These are phyloP conservation scores for Sebastes iracundus DNA, from an alignment of 2,797 vertebrate genomes.

Conservation along the genomic window DNA sequence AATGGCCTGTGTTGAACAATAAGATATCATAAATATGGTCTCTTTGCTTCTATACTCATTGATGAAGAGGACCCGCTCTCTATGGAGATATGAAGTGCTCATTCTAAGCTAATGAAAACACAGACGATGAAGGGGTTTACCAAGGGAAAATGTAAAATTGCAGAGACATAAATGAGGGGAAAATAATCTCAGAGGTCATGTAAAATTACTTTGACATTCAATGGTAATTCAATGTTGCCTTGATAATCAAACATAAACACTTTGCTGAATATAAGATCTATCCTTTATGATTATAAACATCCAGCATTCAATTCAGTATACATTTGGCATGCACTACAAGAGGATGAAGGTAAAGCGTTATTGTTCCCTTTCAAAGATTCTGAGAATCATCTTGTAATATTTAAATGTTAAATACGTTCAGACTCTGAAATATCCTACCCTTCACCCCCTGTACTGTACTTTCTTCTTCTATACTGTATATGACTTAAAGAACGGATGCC, in stretches of 20 bases:
- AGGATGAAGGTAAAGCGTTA: neutral
- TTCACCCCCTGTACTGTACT: neutral
- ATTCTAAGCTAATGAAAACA: too few species aligned
- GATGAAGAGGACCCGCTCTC: too few species aligned
- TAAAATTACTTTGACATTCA: neutral
- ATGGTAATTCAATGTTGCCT: neutral
- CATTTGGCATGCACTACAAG: neutral
- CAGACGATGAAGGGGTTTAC: too few species aligned
- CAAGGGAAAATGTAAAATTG: neutral
- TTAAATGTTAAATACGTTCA: neutral
- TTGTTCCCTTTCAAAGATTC: neutral
- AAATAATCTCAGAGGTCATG: neutral
- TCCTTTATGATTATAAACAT: neutral
- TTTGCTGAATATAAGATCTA: neutral
- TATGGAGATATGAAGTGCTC: too few species aligned
- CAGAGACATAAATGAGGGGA: neutral
- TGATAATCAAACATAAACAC: neutral
- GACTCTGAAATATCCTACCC: neutral
- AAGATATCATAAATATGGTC: too few species aligned
- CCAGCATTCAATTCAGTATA: neutral
- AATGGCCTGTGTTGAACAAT: too few species aligned
- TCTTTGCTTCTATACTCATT: too few species aligned
- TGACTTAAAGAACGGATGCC: conserved; percentile 26
- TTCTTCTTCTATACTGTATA: neutral
- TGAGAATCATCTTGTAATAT: neutral